Percentiles rank a stretch among this genome's conserved stretches.
Evolutionary conservation across 2,113 vertebrate genomes (phyloP).

Genomic region (Heptranchias perlo): DNA sequence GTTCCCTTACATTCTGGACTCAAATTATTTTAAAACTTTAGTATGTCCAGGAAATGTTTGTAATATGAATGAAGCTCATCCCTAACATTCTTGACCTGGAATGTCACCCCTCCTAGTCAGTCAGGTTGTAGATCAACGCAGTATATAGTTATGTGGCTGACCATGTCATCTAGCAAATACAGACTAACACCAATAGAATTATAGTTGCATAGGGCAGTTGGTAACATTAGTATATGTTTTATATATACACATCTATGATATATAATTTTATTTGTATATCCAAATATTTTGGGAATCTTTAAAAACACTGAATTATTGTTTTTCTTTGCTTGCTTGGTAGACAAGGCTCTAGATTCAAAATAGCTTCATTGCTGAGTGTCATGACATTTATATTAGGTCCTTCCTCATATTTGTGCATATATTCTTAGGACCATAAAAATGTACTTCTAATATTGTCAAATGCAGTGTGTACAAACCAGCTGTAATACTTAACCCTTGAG

Average conservation of each 20-base stretch:
- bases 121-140: background rate
- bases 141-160: background rate
- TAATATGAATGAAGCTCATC: background rate
- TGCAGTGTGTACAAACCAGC: background rate
- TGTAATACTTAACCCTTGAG: background rate
- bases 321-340: background rate
- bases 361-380: background rate
- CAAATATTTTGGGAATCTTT: background rate
- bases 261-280: too few species aligned
- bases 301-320: background rate
- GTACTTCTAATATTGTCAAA: background rate
- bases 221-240: background rate
- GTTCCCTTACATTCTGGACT: background rate
- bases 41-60: background rate
- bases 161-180: background rate
- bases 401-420: background rate
- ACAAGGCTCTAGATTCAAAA: background rate
- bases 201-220: background rate
- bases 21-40: slow-evolving; percentile 5
- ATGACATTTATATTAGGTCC: background rate
- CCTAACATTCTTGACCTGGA: background rate
- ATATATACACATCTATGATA: background rate
- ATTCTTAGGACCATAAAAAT: background rate
- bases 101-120: background rate
- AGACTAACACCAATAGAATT: background rate